phyloP scores from a whole-genome alignment of 64 coral and sea anemone species.

The Actinia tenebrosa region DNA sequence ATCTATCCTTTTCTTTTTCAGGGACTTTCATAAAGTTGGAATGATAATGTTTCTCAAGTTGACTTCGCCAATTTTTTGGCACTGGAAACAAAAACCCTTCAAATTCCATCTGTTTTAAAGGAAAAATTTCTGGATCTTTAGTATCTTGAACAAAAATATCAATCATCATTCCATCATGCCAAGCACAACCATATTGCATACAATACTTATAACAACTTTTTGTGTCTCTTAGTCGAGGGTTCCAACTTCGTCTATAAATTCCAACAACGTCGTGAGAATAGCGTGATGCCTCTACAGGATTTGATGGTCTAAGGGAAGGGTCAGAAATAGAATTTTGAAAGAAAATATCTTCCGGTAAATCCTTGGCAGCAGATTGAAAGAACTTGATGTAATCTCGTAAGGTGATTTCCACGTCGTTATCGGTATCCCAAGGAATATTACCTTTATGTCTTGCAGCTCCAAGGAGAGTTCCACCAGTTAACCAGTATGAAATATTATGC shows the following conservation, averaged over 20 bases:
- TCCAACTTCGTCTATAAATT: slow-evolving; percentile 26
- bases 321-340: slow-evolving; percentile 32
- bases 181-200: slow-evolving; percentile 1
- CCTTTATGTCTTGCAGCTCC: slow-evolving; percentile 31
- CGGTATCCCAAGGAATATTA: slow-evolving; percentile 29
- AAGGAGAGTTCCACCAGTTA: slow-evolving; percentile 17
- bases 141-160: slow-evolving; percentile 30
- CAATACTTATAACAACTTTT: slow-evolving; percentile 48
- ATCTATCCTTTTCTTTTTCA: neutral
- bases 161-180: slow-evolving; percentile 46
- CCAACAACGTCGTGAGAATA: slow-evolving; percentile 3
- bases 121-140: neutral
- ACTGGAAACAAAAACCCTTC: slow-evolving; percentile 45
- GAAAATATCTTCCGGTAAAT: slow-evolving; percentile 24
- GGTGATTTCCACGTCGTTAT: slow-evolving; percentile 30
- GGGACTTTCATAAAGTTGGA: slow-evolving; percentile 26
- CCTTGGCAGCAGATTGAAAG: slow-evolving; percentile 29
- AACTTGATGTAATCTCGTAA: slow-evolving; percentile 36
- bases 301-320: slow-evolving; percentile 4
- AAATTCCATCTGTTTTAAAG: slow-evolving; percentile 30
- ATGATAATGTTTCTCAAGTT: neutral
- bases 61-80: slow-evolving; percentile 27
- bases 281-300: neutral
- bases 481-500: slow-evolving; percentile 33
- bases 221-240: slow-evolving; percentile 39